phyloP scores from a whole-genome alignment of 2,113 vertebrate genomes.

The Coreoperca whiteheadi region DNA sequence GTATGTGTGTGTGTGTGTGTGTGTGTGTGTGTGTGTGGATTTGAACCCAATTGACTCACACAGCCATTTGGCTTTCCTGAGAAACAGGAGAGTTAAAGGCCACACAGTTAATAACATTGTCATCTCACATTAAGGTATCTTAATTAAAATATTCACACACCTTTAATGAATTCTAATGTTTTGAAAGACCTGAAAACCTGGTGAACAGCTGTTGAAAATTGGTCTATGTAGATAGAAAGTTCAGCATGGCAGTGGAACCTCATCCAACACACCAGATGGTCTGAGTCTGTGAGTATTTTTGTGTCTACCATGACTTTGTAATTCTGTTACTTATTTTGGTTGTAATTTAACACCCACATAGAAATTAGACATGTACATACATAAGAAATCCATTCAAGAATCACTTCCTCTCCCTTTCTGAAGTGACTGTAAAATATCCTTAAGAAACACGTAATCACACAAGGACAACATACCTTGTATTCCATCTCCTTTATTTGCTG shows the following conservation, averaged over 20 bases:
- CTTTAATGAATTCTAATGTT: slow-evolving; percentile 4
- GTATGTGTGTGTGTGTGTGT: slow-evolving; percentile 19
- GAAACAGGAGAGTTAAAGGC: background rate
- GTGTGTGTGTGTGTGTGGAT: background rate
- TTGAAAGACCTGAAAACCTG: slow-evolving; percentile 25
- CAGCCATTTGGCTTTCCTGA: background rate
- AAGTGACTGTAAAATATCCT: background rate
- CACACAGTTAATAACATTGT: background rate
- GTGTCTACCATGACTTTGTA: slow-evolving; percentile 15
- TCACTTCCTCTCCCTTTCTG: background rate
- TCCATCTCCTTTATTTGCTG: no score
- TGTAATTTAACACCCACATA: background rate
- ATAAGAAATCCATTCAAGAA: background rate
- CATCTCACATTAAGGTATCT: background rate
- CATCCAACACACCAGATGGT: slow-evolving; percentile 51
- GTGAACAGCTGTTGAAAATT: slow-evolving; percentile 25
- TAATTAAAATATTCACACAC: background rate
- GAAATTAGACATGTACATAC: background rate
- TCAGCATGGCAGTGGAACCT: background rate
- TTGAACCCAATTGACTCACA: background rate
- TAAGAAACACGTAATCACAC: background rate
- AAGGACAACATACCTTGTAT: background rate
- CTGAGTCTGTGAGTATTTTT: background rate
- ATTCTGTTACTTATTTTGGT: no score
- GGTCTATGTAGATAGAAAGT: slow-evolving; percentile 16